These are phyloP conservation scores for Apteryx owenii DNA, from an alignment of 2,113 vertebrate genomes.

Conservation along the genomic window DNA sequence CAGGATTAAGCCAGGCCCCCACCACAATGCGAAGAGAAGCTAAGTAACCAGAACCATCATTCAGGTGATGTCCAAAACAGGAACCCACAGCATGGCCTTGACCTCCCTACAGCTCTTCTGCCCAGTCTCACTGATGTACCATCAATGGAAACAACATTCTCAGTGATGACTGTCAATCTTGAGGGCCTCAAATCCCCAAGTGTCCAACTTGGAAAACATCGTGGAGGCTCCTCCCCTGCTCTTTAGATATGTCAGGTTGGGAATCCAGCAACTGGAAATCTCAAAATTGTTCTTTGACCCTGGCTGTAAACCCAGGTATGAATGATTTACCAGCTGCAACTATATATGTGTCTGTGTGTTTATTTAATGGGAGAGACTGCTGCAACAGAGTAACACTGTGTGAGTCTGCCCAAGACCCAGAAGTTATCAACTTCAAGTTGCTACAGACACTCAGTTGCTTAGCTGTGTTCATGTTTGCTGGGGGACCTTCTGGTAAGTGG, in stretches of 20 bases:
- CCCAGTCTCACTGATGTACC: not conserved
- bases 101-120: not conserved
- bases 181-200: not conserved
- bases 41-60: not conserved
- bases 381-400: fast-evolving
- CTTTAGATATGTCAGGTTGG: not conserved
- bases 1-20: not conserved
- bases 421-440: not conserved
- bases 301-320: not conserved
- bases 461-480: fast-evolving
- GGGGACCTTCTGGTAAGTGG: too few species aligned
- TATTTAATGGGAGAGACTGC: not conserved
- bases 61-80: not conserved
- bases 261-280: not conserved
- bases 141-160: not conserved
- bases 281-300: not conserved
- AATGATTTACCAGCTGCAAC: not conserved
- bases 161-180: not conserved
- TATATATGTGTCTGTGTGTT: not conserved
- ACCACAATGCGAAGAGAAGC: not conserved
- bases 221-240: fast-evolving
- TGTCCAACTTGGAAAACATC: too few species aligned
- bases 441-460: not conserved
- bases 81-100: not conserved
- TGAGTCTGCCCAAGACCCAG: not conserved